These are phyloP conservation scores for Protonibea diacanthus DNA, from an alignment of 2,797 vertebrate species.

Conservation along the genomic window DNA sequence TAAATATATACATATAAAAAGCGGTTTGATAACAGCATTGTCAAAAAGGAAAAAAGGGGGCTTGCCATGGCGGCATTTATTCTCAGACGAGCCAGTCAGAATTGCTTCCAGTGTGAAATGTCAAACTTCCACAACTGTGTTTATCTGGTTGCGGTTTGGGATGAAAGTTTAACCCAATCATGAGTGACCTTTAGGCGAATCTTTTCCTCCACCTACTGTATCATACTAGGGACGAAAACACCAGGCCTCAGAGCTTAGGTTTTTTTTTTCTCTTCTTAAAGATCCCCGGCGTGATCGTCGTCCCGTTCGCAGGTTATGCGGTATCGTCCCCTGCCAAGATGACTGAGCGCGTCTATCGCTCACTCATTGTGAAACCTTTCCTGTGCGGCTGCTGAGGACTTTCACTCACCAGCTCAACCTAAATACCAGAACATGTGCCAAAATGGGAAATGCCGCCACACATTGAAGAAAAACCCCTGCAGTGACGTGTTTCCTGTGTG, in stretches of 20 bases:
- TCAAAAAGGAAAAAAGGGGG: slow-evolving; percentile 25
- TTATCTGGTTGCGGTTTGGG: slow-evolving; percentile 51
- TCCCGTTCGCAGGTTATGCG: slow-evolving; percentile 50
- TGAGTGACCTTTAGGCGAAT: slow-evolving; percentile 50
- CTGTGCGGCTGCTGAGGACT: slow-evolving; percentile 60
- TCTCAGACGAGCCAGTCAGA: slow-evolving; percentile 34
- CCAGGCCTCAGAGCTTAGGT: slow-evolving; percentile 8
- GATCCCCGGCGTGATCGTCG: slow-evolving; percentile 42
- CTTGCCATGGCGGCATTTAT: slow-evolving; percentile 35
- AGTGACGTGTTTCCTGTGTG: slow-evolving; percentile 64
- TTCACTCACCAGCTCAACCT: slow-evolving; percentile 67
- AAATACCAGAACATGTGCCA: slow-evolving; percentile 57
- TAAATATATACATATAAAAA: no score
- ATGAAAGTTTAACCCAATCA: slow-evolving; percentile 34
- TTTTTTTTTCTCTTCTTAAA: slow-evolving; percentile 34
- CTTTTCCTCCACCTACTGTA: slow-evolving; percentile 41
- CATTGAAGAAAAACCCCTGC: slow-evolving; percentile 52
- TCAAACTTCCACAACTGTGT: slow-evolving; percentile 55
- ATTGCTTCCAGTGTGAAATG: slow-evolving; percentile 53
- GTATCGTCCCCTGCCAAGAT: slow-evolving; percentile 48
- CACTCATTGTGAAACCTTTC: slow-evolving; percentile 75
- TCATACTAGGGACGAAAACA: background rate
- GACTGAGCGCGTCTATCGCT: slow-evolving; percentile 54
- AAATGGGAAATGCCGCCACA: slow-evolving; percentile 76
- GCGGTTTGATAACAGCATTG: slow-evolving; percentile 66